phyloP scores from a whole-genome alignment of 92 coral and sea anemone genomes.

The Zoanthus gigantus region DNA sequence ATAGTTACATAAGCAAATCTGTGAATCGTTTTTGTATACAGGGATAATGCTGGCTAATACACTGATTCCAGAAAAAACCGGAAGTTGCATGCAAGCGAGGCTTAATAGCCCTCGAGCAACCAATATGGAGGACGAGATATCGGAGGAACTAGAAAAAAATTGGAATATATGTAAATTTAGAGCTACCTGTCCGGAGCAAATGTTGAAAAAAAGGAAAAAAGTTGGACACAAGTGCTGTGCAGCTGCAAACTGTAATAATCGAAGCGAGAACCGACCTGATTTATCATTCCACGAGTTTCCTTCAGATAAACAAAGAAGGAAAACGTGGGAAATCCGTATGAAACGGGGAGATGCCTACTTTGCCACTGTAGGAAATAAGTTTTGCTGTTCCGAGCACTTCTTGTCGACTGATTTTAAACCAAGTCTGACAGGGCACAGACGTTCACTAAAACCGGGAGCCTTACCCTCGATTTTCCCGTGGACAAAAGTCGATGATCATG shows the following conservation, averaged over 20 bases:
- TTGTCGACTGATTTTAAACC: constrained; percentile 66
- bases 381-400: constrained; percentile 72
- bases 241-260: constrained; percentile 57
- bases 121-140: background rate
- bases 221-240: constrained; percentile 69
- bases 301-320: constrained; percentile 14
- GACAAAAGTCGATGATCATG: constrained; percentile 28
- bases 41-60: no score
- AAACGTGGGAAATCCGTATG: constrained; percentile 69
- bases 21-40: no score
- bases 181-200: constrained; percentile 7
- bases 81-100: no score
- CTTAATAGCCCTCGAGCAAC: no score
- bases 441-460: constrained; percentile 58
- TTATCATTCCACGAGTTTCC: constrained; percentile 65
- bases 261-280: constrained; percentile 71
- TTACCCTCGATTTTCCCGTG: constrained; percentile 67
- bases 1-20: constrained; percentile 46
- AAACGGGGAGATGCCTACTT: constrained; percentile 58
- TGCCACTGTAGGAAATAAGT: constrained; percentile 56
- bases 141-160: background rate
- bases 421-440: constrained; percentile 73
- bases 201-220: constrained; percentile 22
- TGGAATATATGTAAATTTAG: background rate
- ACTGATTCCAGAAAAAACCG: background rate